Conservation (phyloP, 23 tunicate genomes). For the Trididemnum clinides region DNA sequence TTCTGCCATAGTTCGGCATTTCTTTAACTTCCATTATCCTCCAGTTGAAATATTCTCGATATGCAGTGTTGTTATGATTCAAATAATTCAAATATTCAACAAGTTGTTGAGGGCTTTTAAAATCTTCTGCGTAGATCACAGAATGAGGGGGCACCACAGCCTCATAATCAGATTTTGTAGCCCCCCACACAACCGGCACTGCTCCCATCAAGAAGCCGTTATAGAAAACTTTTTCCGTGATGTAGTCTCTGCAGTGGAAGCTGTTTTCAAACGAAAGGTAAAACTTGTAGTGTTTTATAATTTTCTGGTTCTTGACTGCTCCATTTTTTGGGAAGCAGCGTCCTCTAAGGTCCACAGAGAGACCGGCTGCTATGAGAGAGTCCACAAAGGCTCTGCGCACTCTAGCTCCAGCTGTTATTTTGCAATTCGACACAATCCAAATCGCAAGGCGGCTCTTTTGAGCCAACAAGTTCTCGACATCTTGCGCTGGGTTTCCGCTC, state of each 20-base stretch:
- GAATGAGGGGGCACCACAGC: conserved; percentile 55
- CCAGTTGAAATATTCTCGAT: conserved; percentile 28
- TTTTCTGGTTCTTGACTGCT: too few species aligned
- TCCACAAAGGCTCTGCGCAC: too few species aligned
- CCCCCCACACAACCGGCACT: conserved; percentile 66
- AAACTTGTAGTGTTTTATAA: too few species aligned
- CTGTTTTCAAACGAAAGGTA: too few species aligned
- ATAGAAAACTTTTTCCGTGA: conserved; percentile 44
- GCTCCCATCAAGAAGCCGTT: conserved; percentile 21
- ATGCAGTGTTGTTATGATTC: conserved; percentile 27
- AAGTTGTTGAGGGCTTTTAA: conserved; percentile 14
- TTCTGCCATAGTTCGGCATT: background rate
- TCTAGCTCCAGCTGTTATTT: too few species aligned
- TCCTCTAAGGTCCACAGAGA: too few species aligned
- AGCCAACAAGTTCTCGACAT: too few species aligned
- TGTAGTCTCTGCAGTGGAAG: background rate
- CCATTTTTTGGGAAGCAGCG: too few species aligned
- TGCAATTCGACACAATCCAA: too few species aligned
- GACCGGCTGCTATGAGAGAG: too few species aligned
- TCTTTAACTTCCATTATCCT: background rate
- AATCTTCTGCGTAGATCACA: conserved; percentile 54
- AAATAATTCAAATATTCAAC: conserved; percentile 58
- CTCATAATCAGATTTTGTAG: conserved; percentile 19
- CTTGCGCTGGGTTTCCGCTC: too few species aligned
- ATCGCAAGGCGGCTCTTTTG: too few species aligned